Evolutionary conservation across 2,888 invertebrate species (phyloP), one percentile per base, ranked within the genome.

Genomic region (Leptogaster cylindrica): DNA sequence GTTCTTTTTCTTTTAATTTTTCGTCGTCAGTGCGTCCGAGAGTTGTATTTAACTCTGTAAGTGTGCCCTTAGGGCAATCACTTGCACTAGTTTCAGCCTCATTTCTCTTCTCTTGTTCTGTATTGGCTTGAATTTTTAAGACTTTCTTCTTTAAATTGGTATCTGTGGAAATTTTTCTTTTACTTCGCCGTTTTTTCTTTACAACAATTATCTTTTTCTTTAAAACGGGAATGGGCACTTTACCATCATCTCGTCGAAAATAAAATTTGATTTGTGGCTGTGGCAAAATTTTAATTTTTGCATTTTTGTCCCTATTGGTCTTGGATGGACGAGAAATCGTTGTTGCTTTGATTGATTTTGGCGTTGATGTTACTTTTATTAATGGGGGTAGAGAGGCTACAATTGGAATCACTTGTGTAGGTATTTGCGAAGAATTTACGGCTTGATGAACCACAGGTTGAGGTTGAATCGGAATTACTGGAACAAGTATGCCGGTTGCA

Each of bases 191-290:
- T 52, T 51, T 68, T 14, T 33, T 65, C 33, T 66, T 68, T 4
- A 28, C 33, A 14, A 65, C 20, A 16, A 52, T 58, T 2, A 41
- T 36, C 3, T 64, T 44, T 2, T 65, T 64, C 25, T 66, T 70
- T 12, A 71, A 25, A 16, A 58, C 55, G n/a, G 71, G 68, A 23
- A 71, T 71, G 12, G 69, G 68, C 23, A 71, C 52, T 68, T 71
- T 71, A 23, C 68, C 68, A 66, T 68, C 67, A 12, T 50, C 12
- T n/a, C 68, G 55, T 4, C 58, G 66, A 51, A 66, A 67, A 39
- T 69, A 64, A 8, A 70, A 4, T 39, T 69, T 70, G n/a, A 70
- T 7, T 36, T 39, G 41, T 25, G 69, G 70, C 46, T 65, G 48
- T n/a, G 70, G 69, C 12, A 69, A 25, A 46, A 69, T 70, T 44